These are phyloP conservation scores for Andrena haemorrhoa DNA, from an alignment of 2,888 invertebrate species.

Conservation along the genomic window DNA sequence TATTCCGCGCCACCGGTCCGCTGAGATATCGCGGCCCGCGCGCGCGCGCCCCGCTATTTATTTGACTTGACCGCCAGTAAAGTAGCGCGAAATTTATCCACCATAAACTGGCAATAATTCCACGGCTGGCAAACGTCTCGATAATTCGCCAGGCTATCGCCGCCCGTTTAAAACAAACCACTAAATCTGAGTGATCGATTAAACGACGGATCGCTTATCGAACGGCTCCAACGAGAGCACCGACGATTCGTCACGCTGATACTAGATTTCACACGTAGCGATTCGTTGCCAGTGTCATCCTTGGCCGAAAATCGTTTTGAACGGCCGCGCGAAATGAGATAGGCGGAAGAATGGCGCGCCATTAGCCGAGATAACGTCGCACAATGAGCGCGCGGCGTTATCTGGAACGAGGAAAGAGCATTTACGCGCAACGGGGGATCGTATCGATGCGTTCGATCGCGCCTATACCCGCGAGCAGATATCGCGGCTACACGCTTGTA, in stretches of 20 bases:
- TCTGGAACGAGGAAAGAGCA: constrained; percentile 54
- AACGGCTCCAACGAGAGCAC: not conserved
- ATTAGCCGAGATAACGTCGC: constrained; percentile 7
- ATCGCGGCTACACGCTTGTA: constrained; percentile 54
- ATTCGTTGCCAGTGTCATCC: not conserved
- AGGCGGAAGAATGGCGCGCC: too few species aligned
- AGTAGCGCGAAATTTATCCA: constrained; percentile 46
- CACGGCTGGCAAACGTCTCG: constrained; percentile 33
- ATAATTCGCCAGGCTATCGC: constrained; percentile 32
- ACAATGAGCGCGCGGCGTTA: constrained; percentile 40
- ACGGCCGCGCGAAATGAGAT: constrained; percentile 5
- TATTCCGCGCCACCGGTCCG: constrained; percentile 22
- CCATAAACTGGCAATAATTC: constrained; percentile 53
- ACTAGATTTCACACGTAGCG: not conserved
- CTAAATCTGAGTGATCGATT: constrained; percentile 32
- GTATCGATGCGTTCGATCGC: constrained; percentile 39
- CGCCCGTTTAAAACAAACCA: constrained; percentile 41
- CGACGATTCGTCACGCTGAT: constrained; percentile 6
- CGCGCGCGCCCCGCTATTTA: constrained; percentile 46
- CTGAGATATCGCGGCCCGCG: not conserved
- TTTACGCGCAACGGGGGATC: constrained; percentile 47
- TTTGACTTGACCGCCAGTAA: constrained; percentile 53
- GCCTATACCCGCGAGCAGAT: constrained; percentile 29
- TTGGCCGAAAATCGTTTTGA: too few species aligned
- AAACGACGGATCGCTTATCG: constrained; percentile 4